Percentiles rank a stretch among this genome's conserved stretches.
Conservation (phyloP, 2,113 vertebrate genomes). For the Calyptommatus sinebrachiatus region DNA sequence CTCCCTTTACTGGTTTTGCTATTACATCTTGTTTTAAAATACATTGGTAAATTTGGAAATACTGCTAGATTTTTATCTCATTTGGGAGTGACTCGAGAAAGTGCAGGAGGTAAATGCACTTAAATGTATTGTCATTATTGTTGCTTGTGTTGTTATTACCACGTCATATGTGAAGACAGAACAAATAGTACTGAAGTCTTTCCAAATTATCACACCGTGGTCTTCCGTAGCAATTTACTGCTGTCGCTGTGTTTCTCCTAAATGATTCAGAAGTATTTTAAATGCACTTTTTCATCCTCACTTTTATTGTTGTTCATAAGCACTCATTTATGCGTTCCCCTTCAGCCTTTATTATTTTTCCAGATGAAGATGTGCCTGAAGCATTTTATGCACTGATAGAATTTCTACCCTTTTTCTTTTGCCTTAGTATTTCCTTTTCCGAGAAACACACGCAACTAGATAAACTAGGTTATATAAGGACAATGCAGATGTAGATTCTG, state of each 20-base stretch:
- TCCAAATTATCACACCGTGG: conserved; percentile 29
- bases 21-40: too few relatives aligned
- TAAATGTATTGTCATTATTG: too few relatives aligned
- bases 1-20: too few relatives aligned
- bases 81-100: too few relatives aligned
- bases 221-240: conserved; percentile 31
- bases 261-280: conserved; percentile 41
- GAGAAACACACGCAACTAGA: conserved; percentile 55
- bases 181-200: not conserved
- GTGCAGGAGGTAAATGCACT: too few relatives aligned
- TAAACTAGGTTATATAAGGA: conserved; percentile 63
- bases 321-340: conserved; percentile 64
- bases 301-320: conserved; percentile 55
- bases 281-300: conserved; percentile 43
- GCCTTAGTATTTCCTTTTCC: conserved; percentile 45
- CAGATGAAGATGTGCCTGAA: conserved; percentile 65
- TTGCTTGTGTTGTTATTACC: not conserved
- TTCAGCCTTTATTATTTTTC: conserved; percentile 68
- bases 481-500: conserved; percentile 49
- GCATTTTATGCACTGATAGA: conserved; percentile 64
- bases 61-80: too few relatives aligned
- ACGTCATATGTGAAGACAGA: conserved; percentile 1
- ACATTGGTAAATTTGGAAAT: too few relatives aligned
- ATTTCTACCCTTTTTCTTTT: conserved; percentile 55
- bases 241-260: conserved; percentile 36